A percentile compares a stretch with the other conserved stretches of the same genome.
Evolutionary conservation across 64 coral and sea anemone species (phyloP).

Genomic region (Acropora tenuis): DNA sequence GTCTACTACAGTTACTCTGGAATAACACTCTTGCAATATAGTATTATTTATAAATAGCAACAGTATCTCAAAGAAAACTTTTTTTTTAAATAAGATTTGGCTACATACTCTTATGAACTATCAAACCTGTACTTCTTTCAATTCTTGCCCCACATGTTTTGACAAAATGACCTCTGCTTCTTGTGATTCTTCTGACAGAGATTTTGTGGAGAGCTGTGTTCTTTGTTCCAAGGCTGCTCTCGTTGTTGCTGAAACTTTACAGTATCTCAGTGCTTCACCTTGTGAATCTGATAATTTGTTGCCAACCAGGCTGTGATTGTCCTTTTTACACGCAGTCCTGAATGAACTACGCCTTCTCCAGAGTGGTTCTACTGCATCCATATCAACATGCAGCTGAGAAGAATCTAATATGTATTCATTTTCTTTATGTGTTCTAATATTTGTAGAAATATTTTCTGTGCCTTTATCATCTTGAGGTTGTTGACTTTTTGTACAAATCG

Average conservation of each 20-base stretch:
- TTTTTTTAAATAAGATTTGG: slow-evolving; percentile 3
- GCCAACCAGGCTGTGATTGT: neutral
- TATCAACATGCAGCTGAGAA: neutral
- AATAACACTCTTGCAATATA: neutral
- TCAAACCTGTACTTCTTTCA: slow-evolving; percentile 19
- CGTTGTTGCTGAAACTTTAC: neutral
- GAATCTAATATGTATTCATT: slow-evolving; percentile 15
- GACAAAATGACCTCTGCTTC: slow-evolving; percentile 13
- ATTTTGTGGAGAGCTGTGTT: neutral
- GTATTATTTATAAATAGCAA: slow-evolving; percentile 2
- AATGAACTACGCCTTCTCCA: neutral
- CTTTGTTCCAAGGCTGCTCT: neutral
- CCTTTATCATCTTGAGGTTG: neutral
- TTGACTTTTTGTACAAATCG: neutral
- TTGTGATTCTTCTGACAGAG: neutral
- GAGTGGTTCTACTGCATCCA: neutral
- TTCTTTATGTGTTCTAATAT: neutral
- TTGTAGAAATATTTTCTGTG: neutral
- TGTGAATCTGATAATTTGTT: slow-evolving; percentile 4
- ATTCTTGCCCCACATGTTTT: neutral
- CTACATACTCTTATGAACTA: neutral
- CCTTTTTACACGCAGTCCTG: neutral
- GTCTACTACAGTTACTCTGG: neutral
- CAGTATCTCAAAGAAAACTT: neutral
- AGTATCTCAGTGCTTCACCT: neutral